phyloP scores from a whole-genome alignment of 1,140 invertebrate genomes.

The Tetramorium parvispinum region DNA sequence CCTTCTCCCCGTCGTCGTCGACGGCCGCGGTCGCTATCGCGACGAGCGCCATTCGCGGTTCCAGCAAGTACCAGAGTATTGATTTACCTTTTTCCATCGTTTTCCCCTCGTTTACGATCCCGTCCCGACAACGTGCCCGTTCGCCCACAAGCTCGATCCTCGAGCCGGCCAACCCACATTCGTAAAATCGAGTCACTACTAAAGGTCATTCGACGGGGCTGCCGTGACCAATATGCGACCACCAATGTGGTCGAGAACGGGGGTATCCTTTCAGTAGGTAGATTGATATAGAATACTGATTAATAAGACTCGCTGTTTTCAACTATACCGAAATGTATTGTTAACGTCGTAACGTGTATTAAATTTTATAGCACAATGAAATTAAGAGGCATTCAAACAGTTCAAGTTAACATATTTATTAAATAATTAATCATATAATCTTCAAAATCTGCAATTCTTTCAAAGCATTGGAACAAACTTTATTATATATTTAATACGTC shows the following conservation, averaged over 20 bases:
- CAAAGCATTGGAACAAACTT: background rate
- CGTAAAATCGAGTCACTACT: conserved; percentile 23
- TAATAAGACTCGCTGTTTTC: background rate
- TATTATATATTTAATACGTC: background rate
- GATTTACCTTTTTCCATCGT: conserved; percentile 32
- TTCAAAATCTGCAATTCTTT: background rate
- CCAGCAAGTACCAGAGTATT: conserved; percentile 51
- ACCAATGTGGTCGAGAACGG: background rate
- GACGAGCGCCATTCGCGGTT: conserved; percentile 44
- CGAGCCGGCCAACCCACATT: conserved; percentile 40
- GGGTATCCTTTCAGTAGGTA: background rate
- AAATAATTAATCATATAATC: background rate
- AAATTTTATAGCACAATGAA: background rate
- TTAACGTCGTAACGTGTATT: too few relatives aligned
- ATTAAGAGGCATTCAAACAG: background rate
- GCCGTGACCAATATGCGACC: background rate
- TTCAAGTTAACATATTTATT: background rate
- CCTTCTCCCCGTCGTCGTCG: background rate
- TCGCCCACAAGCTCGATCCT: conserved; percentile 29
- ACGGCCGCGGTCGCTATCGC: background rate
- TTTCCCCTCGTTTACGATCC: conserved; percentile 30
- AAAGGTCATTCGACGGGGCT: conserved; percentile 33
- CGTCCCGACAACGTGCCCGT: conserved; percentile 16
- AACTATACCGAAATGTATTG: background rate
- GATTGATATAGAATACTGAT: background rate